Percentiles rank a stretch among this genome's conserved stretches.
Conservation (phyloP, 2,797 vertebrate genomes). For the Etheostoma perlongum region DNA sequence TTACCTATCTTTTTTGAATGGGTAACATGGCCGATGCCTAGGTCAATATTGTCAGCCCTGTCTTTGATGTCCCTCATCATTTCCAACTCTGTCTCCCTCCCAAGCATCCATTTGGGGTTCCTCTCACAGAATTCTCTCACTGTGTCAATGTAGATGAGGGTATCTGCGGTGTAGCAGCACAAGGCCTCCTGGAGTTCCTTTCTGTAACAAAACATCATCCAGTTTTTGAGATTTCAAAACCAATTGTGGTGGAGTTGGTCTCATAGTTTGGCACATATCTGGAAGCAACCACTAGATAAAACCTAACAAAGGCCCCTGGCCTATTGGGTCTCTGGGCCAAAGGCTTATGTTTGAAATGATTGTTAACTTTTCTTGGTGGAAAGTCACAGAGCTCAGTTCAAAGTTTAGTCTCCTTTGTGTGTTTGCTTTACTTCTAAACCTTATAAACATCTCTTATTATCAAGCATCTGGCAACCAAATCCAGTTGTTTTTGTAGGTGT, state of each 20-base stretch:
- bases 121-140: conserved; percentile 67
- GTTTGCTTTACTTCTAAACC: background rate
- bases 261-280: no score
- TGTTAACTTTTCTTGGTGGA: background rate
- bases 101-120: conserved; percentile 63
- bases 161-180: conserved; percentile 66
- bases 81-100: conserved; percentile 63
- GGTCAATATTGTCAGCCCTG: conserved; percentile 49
- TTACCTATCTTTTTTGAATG: conserved; percentile 44
- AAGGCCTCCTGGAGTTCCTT: conserved; percentile 54
- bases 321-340: no score
- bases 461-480: no score
- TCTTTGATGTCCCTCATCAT: conserved; percentile 75
- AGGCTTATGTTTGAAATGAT: background rate
- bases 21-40: conserved; percentile 52
- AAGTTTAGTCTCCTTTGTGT: background rate
- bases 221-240: background rate
- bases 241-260: background rate
- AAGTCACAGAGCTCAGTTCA: no score
- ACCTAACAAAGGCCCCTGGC: no score
- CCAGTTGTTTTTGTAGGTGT: background rate
- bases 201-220: conserved; percentile 55
- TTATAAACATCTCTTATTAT: no score
- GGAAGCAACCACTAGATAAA: no score
- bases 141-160: conserved; percentile 61